These are phyloP conservation scores for Sphecodes monilicornis DNA, from an alignment of 2,888 invertebrate genomes.

Conservation along the genomic window DNA sequence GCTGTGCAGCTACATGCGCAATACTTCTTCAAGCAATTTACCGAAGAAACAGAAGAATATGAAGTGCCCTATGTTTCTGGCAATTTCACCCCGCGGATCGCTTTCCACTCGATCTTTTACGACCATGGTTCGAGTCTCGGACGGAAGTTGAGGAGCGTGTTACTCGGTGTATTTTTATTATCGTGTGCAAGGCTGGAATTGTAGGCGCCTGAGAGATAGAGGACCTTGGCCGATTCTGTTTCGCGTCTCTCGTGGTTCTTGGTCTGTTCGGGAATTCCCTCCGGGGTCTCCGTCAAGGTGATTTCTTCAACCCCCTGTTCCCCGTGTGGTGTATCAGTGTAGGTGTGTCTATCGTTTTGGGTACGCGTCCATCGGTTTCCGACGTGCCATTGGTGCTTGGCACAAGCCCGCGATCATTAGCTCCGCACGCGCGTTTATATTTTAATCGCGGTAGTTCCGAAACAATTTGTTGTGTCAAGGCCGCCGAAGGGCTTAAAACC, in stretches of 20 bases:
- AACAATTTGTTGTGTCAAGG: slow-evolving; percentile 85
- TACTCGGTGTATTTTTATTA: slow-evolving; percentile 56
- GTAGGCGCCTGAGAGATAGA: slow-evolving; percentile 1
- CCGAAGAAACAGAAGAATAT: background rate
- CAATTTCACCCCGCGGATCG: background rate
- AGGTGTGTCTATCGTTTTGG: slow-evolving; percentile 25
- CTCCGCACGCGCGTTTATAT: slow-evolving; percentile 80
- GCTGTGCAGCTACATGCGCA: background rate
- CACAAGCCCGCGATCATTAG: slow-evolving; percentile 81
- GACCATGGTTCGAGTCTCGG: background rate
- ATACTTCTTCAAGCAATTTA: background rate
- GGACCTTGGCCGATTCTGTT: slow-evolving; percentile 47
- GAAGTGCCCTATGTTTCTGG: background rate
- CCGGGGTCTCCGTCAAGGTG: slow-evolving; percentile 37
- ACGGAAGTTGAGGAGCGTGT: slow-evolving; percentile 18
- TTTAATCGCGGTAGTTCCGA: slow-evolving; percentile 84
- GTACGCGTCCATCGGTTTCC: slow-evolving; percentile 66
- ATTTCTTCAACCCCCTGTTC: slow-evolving; percentile 13
- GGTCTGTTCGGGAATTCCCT: background rate
- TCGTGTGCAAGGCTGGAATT: slow-evolving; percentile 45
- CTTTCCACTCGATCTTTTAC: background rate
- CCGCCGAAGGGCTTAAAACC: slow-evolving; percentile 79
- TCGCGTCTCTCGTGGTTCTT: background rate
- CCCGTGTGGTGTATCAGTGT: background rate
- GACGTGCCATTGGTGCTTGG: slow-evolving; percentile 81